A percentile compares a stretch with the other conserved stretches of the same genome.
Conservation (phyloP, 2,797 vertebrate species). For the Falco biarmicus region DNA sequence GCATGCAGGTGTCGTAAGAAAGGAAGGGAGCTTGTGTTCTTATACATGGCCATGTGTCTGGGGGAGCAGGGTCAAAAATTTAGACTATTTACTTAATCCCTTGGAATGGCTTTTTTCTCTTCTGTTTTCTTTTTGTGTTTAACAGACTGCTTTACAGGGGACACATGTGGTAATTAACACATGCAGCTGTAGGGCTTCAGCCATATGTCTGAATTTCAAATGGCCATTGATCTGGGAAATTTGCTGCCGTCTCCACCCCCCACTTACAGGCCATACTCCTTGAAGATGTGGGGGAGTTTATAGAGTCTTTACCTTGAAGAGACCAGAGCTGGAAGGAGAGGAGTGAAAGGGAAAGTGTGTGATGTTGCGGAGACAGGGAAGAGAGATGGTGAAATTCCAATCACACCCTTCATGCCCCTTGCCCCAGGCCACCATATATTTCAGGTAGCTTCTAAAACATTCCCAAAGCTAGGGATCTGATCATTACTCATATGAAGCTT, state of each 20-base stretch:
- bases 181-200: conserved; percentile 73
- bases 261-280: conserved; percentile 32
- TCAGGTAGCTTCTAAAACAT: not conserved
- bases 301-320: conserved; percentile 41
- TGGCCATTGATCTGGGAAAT: conserved; percentile 76
- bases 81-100: conserved; percentile 81
- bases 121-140: conserved; percentile 79
- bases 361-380: not conserved
- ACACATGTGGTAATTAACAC: conserved; percentile 83
- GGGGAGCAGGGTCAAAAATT: conserved; percentile 76
- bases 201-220: conserved; percentile 83
- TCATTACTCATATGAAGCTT: not conserved
- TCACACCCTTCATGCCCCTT: not conserved
- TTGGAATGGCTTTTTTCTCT: conserved; percentile 71
- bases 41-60: conserved; percentile 49
- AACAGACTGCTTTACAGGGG: conserved; percentile 78
- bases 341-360: not conserved
- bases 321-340: conserved; percentile 20
- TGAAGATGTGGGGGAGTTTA: conserved; percentile 61
- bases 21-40: conserved; percentile 65
- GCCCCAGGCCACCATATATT: not conserved
- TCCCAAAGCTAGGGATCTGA: not conserved
- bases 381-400: not conserved
- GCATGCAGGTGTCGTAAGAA: conserved; percentile 49
- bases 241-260: conserved; percentile 40